A percentile compares a stretch with the other conserved stretches of the same genome.
Evolutionary conservation across 92 coral and sea anemone species (phyloP).

Genomic region (Plumapathes pennacea): DNA sequence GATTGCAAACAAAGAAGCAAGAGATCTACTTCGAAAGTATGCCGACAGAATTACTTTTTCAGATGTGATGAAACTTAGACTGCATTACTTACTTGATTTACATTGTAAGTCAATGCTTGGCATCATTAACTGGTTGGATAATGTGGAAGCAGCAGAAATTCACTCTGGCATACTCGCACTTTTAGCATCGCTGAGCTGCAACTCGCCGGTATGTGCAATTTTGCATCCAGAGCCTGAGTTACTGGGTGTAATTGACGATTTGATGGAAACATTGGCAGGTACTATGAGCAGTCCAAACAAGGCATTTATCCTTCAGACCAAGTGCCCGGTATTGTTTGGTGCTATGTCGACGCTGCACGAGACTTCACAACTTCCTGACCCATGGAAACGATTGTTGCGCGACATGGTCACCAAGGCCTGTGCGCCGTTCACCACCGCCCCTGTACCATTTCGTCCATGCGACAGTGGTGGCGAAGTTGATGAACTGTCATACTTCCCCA

Average conservation of each 20-base stretch:
- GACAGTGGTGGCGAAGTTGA: neutral
- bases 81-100: too few relatives aligned
- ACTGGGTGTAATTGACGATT: neutral
- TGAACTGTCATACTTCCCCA: neutral
- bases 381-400: neutral
- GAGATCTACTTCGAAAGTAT: neutral
- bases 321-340: too few relatives aligned
- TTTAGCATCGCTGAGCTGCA: neutral
- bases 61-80: too few relatives aligned
- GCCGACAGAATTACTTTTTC: neutral
- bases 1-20: constrained; percentile 2
- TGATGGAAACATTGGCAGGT: too few relatives aligned
- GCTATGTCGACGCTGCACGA: too few relatives aligned
- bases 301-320: too few relatives aligned
- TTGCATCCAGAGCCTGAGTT: constrained; percentile 3
- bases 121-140: too few relatives aligned
- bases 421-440: neutral
- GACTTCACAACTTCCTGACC: too few relatives aligned
- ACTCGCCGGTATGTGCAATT: constrained; percentile 1
- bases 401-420: constrained; percentile 8
- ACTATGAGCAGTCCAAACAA: too few relatives aligned
- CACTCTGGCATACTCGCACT: neutral
- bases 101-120: too few relatives aligned
- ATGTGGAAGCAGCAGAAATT: too few relatives aligned
- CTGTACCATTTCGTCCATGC: constrained; percentile 3